These are phyloP conservation scores for Tanypteryx hageni DNA, from an alignment of 2,888 invertebrate genomes.

Conservation along the genomic window DNA sequence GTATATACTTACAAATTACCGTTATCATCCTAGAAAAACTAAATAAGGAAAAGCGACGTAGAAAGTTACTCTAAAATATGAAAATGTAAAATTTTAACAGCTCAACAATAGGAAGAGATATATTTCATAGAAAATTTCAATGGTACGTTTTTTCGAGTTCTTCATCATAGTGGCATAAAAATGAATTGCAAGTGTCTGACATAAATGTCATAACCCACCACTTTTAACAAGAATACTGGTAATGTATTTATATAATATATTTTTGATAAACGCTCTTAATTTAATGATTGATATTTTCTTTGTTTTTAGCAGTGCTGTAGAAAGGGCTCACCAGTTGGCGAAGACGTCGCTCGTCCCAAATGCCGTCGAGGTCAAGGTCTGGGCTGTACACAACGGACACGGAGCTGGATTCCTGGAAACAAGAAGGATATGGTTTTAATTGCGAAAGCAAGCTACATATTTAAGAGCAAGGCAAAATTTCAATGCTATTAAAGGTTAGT, in stretches of 20 bases:
- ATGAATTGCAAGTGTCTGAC: too few relatives aligned
- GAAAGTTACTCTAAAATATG: not conserved
- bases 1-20: too few relatives aligned
- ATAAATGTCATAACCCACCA: too few relatives aligned
- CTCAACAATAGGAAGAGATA: too few relatives aligned
- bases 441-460: not conserved
- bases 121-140: too few relatives aligned
- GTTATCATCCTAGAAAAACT: not conserved
- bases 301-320: too few relatives aligned
- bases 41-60: not conserved
- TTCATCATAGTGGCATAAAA: too few relatives aligned
- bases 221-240: not conserved
- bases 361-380: constrained; percentile 81
- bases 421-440: not conserved
- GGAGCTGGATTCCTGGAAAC: constrained; percentile 33
- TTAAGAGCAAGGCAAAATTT: not conserved
- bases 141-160: too few relatives aligned
- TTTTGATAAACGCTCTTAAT: too few relatives aligned
- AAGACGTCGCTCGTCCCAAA: constrained; percentile 87
- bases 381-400: constrained; percentile 52
- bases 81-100: too few relatives aligned
- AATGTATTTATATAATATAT: not conserved
- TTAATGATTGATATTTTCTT: too few relatives aligned
- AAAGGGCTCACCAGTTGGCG: constrained; percentile 81
- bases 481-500: not conserved